Conservation (phyloP, 2,888 invertebrate genomes). For the Anarsia innoxiella region DNA sequence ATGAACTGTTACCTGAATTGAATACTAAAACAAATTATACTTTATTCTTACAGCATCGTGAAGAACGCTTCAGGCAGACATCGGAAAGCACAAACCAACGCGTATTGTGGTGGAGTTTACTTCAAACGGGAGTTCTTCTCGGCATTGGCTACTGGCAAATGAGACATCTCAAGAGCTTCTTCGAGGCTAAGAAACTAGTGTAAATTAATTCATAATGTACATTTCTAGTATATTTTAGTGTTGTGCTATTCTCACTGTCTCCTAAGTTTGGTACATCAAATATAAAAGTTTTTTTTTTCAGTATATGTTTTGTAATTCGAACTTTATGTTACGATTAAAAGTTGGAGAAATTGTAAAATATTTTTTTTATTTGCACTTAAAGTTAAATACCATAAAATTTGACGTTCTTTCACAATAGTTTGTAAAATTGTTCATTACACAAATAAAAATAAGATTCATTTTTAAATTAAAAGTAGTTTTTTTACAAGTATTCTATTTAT, state of each 20-base stretch:
- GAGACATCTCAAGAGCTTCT: conserved; percentile 99
- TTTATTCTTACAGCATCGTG: conserved; percentile 88
- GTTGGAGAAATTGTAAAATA: too few relatives aligned
- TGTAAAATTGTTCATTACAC: too few relatives aligned
- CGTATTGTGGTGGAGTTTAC: conserved; percentile 97
- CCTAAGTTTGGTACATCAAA: conserved; percentile 52
- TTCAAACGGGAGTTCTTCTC: conserved; percentile 92
- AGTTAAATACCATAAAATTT: too few relatives aligned
- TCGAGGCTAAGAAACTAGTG: conserved; percentile 99
- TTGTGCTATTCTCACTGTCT: conserved; percentile 19
- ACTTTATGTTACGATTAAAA: too few relatives aligned
- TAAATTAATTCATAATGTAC: conserved; percentile 49
- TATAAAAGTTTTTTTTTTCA: conserved; percentile 40
- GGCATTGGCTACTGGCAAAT: conserved; percentile 99
- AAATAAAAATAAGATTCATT: too few relatives aligned
- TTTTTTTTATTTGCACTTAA: too few relatives aligned
- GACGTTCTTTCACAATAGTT: too few relatives aligned
- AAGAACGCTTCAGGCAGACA: conserved; percentile 97
- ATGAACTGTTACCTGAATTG: too few relatives aligned
- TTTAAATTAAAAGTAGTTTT: too few relatives aligned
- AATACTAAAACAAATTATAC: too few relatives aligned
- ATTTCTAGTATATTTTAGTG: conserved; percentile 9
- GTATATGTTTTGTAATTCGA: conserved; percentile 4
- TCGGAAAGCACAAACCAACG: conserved; percentile 98
- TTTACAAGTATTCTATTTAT: too few relatives aligned